A percentile compares a stretch with the other conserved stretches of the same genome.
phyloP scores from a whole-genome alignment of 1,140 invertebrate genomes.

The Rhagoletis pomonella region DNA sequence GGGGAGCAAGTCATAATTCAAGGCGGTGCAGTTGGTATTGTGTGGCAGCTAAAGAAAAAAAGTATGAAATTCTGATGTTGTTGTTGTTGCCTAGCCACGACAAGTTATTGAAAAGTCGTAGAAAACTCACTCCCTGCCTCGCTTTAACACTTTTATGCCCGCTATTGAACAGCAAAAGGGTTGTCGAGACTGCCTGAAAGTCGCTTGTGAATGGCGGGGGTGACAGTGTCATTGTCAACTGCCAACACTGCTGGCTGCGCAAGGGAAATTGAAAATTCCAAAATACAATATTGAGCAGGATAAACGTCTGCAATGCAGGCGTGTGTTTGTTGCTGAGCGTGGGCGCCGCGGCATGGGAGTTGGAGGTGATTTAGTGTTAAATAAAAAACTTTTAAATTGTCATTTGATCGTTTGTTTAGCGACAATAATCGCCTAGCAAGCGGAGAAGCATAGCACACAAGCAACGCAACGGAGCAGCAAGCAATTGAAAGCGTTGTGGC shows the following conservation, averaged over 20 bases:
- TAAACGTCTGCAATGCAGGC: neutral
- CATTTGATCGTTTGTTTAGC: constrained; percentile 74
- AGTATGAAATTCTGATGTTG: neutral
- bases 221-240: constrained; percentile 32
- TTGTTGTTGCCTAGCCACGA: constrained; percentile 36
- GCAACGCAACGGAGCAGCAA: neutral
- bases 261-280: constrained; percentile 52
- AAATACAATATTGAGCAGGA: constrained; percentile 44
- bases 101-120: constrained; percentile 50
- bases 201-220: neutral
- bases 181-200: neutral
- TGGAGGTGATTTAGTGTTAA: constrained; percentile 73
- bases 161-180: neutral
- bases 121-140: constrained; percentile 3
- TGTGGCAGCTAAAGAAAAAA: constrained; percentile 10
- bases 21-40: neutral
- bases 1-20: constrained; percentile 45
- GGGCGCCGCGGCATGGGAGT: neutral
- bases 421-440: constrained; percentile 69
- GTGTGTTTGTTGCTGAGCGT: neutral
- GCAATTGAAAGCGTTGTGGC: neutral
- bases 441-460: neutral
- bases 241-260: neutral
- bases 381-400: constrained; percentile 74
- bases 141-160: neutral